Conservation (phyloP, 2,888 invertebrate genomes). For the Megalurothrips usitatus region DNA sequence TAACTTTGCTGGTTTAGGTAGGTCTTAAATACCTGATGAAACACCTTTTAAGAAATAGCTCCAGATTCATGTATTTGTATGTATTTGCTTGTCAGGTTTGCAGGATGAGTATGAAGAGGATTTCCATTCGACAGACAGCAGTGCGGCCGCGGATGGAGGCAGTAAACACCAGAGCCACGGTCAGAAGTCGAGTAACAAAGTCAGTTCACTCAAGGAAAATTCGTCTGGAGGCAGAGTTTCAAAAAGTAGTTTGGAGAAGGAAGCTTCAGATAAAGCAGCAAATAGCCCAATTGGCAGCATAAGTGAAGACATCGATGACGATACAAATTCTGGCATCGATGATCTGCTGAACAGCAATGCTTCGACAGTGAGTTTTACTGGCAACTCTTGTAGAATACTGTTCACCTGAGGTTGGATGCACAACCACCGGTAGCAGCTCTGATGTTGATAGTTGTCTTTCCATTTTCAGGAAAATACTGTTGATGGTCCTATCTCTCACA, state of each 20-base stretch:
- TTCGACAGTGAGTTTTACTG: constrained; percentile 32
- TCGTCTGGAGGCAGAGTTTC: neutral
- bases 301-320: constrained; percentile 36
- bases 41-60: neutral
- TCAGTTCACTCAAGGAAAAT: neutral
- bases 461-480: constrained; percentile 37
- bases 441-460: constrained; percentile 23
- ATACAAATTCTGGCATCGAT: constrained; percentile 27
- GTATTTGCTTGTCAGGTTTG: constrained; percentile 35
- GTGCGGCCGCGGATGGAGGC: constrained; percentile 32
- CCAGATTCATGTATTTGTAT: constrained; percentile 13
- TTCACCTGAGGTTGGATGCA: neutral
- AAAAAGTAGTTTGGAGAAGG: neutral
- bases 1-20: constrained; percentile 34
- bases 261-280: constrained; percentile 32
- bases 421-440: neutral
- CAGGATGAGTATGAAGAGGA: constrained; percentile 40
- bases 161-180: neutral
- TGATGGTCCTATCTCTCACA: constrained; percentile 34
- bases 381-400: neutral
- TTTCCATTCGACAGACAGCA: constrained; percentile 39
- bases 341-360: constrained; percentile 34
- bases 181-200: neutral
- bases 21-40: neutral
- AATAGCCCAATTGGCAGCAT: constrained; percentile 34